Evolutionary conservation across 2,888 invertebrate species (phyloP), one percentile per base, ranked within the genome.

Genomic region (Meliscaeva auricollis): DNA sequence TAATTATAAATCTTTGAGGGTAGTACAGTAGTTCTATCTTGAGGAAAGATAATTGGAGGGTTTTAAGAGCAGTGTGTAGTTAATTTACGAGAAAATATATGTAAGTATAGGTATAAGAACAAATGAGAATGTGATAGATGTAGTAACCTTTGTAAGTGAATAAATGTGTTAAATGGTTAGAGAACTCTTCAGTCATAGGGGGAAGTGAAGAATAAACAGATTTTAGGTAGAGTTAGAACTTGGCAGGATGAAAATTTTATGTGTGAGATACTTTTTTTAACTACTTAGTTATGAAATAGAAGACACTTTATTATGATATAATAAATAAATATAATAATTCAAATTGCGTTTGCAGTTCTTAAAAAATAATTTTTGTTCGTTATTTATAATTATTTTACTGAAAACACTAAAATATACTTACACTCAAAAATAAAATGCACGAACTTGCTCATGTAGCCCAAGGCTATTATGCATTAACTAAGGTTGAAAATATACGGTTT

Each of bases 111-210:
- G 26, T 70, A 46, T 13, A 46, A 48, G 48, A 48, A 32, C 50
- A 46, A 44, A 38, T 68, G 52, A 7, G 44, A 46, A 58, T 26
- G 22, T 22, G 22, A 50, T 62, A 68, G 15, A 13, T 38, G 32
- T 9, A 52, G 38, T 35, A 64, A 54, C 54, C 64, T 20, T 11
- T 74, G 22, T 68, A 68, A 79, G 79, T 68, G 79, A 44, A 79
- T 66, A 74, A 68, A 74, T 68, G 74, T 74, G 74, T 79, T 60
- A 60, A 58, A 79, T 77, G 68, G 41, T 54, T 50, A 9, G 48
- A 56, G 11, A 41, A 72, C 30, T 54, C 15, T 48, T 68, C 50
- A 60, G 32, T 76, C 38, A 8, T 22, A 69, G 9, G n/a, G 68
- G 8, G 2, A 4, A 32, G 2, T 22, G 9, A 20, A 15, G 46